phyloP scores from a whole-genome alignment of 2,797 vertebrate genomes.

The Acropternis orthonyx region DNA sequence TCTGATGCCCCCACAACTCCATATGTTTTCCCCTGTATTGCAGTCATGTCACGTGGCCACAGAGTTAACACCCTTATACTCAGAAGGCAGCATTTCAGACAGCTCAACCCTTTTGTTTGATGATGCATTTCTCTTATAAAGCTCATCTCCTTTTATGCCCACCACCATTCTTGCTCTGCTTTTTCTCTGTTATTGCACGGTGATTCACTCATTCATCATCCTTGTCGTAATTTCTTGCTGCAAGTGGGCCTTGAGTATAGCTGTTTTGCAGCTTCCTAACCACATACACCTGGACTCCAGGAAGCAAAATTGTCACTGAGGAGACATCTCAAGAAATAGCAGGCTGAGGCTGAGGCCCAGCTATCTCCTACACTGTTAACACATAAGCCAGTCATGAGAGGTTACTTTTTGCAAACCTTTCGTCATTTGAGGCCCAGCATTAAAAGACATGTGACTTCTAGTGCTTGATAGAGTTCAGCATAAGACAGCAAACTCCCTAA shows the following conservation, averaged over 20 bases:
- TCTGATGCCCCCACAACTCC: not conserved
- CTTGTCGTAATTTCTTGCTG: not conserved
- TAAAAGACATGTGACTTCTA: not conserved
- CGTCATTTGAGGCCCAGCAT: not conserved
- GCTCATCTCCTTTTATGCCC: not conserved
- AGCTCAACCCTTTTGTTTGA: not conserved
- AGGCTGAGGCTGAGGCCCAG: not conserved
- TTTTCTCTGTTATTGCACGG: not conserved
- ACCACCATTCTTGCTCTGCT: not conserved
- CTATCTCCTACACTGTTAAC: not conserved
- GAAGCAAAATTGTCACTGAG: not conserved
- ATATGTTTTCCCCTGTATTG: rapidly evolving
- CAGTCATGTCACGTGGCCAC: not conserved
- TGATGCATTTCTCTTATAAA: not conserved
- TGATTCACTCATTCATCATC: not conserved
- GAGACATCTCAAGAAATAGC: not conserved
- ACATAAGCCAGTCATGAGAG: not conserved
- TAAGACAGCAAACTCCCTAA: not conserved
- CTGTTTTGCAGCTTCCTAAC: not conserved
- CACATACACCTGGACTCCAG: rapidly evolving
- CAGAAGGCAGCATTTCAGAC: not conserved
- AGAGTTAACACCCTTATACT: not conserved
- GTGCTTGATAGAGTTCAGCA: not conserved
- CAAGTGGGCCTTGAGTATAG: not conserved
- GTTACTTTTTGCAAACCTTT: not conserved